Conservation (phyloP, 2,113 vertebrate species). For the Gymnorhina tibicen region DNA sequence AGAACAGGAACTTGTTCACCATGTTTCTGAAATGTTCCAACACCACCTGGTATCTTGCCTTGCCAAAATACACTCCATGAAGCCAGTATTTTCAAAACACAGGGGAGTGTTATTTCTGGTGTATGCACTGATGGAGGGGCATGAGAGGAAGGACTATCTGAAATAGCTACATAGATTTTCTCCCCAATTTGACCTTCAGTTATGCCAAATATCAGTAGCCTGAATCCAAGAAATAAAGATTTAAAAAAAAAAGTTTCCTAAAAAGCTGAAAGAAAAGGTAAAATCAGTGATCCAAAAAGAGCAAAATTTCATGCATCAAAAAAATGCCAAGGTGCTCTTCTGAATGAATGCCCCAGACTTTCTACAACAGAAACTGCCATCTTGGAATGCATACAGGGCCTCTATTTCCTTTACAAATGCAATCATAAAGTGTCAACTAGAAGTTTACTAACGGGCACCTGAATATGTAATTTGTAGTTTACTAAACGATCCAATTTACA, state of each 20-base stretch:
- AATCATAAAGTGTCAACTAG: background rate
- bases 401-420: background rate
- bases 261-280: background rate
- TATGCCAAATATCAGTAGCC: background rate
- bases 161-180: background rate
- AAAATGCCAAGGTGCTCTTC: background rate
- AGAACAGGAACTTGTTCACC: background rate
- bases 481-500: background rate
- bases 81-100: conserved; percentile 11
- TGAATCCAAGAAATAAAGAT: background rate
- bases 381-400: background rate
- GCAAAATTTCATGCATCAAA: background rate
- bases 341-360: background rate
- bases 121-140: background rate
- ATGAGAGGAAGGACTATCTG: background rate
- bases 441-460: background rate
- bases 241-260: background rate
- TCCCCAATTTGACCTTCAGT: background rate
- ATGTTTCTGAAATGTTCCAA: background rate
- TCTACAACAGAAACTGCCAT: background rate
- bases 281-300: background rate
- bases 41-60: background rate
- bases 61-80: background rate
- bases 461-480: background rate
- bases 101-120: background rate